A percentile compares a stretch with the other conserved stretches of the same genome.
Evolutionary conservation across 2,888 invertebrate genomes (phyloP).

Genomic region (Lasioglossum vierecki): DNA sequence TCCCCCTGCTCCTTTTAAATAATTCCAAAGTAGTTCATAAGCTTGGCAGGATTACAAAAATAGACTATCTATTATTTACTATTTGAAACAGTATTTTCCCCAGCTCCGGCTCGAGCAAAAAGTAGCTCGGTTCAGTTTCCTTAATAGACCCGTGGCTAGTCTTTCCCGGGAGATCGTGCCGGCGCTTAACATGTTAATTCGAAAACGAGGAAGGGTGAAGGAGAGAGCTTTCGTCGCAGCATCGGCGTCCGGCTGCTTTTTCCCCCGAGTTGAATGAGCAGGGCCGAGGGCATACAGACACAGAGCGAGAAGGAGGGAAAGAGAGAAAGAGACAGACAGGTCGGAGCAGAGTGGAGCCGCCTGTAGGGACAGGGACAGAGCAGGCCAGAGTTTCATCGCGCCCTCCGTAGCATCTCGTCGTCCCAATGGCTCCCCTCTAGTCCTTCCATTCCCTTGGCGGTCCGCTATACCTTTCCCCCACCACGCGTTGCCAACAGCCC

Average conservation of each 20-base stretch:
- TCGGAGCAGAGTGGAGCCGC: neutral
- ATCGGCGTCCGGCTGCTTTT: slow-evolving; percentile 31
- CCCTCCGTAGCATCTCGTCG: slow-evolving; percentile 48
- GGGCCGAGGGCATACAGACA: neutral
- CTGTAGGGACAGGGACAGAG: slow-evolving; percentile 41
- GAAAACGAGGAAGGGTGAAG: slow-evolving; percentile 16
- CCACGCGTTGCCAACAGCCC: slow-evolving; percentile 37
- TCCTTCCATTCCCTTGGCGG: slow-evolving; percentile 37
- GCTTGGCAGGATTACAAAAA: no score
- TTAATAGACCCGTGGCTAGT: neutral
- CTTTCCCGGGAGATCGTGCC: neutral
- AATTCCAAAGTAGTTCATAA: no score
- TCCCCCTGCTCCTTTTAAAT: no score
- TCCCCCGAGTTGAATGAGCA: slow-evolving; percentile 33
- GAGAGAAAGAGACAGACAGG: neutral
- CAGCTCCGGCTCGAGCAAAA: neutral
- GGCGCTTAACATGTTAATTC: slow-evolving; percentile 10
- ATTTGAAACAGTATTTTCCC: no score
- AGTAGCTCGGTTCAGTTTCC: neutral
- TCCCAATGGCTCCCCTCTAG: slow-evolving; percentile 14
- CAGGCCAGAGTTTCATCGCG: slow-evolving; percentile 49
- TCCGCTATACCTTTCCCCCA: slow-evolving; percentile 44
- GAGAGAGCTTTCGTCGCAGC: slow-evolving; percentile 28
- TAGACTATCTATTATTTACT: no score
- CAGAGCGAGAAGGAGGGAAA: neutral